Conservation (phyloP, 2,113 vertebrate genomes). For the Hippocampus zosterae region DNA sequence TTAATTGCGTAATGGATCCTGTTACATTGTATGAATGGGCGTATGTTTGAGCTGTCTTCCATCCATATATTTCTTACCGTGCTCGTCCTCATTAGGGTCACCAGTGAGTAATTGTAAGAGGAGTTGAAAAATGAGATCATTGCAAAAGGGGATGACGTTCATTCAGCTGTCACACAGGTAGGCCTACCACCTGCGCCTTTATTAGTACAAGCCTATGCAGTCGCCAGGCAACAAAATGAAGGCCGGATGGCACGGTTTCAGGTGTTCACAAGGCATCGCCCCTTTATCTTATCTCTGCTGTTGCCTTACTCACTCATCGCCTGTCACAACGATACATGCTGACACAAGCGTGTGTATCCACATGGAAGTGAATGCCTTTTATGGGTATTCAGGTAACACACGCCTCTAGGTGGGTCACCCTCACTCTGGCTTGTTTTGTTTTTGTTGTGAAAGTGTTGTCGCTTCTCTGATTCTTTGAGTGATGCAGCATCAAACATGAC, state of each 20-base stretch:
- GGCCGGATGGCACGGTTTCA: conserved; percentile 23
- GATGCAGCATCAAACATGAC: neutral
- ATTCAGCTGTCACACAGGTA: conserved; percentile 29
- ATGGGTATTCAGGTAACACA: conserved; percentile 44
- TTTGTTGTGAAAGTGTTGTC: neutral
- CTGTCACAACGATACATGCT: conserved; percentile 32
- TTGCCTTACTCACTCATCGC: conserved; percentile 29
- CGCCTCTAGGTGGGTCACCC: conserved; percentile 5
- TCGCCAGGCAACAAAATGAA: conserved; percentile 34
- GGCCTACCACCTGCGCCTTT: conserved; percentile 41
- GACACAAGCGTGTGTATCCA: neutral
- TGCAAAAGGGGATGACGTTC: conserved; percentile 25
- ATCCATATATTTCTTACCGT: neutral
- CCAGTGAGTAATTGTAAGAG: conserved; percentile 7
- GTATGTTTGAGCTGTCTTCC: neutral
- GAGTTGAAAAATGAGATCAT: conserved; percentile 28
- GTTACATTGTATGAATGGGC: neutral
- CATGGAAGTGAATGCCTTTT: conserved; percentile 40
- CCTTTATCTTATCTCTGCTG: conserved; percentile 35
- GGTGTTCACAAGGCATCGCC: conserved; percentile 23
- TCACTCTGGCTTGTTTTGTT: neutral
- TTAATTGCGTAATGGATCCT: too few relatives aligned
- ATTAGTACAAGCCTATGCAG: conserved; percentile 12
- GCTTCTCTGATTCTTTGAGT: conserved; percentile 3
- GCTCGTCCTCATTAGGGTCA: neutral